Evolutionary conservation across 2,888 invertebrate genomes (phyloP), one percentile per base, ranked within the genome.

Genomic region (Glomeris marginata): DNA sequence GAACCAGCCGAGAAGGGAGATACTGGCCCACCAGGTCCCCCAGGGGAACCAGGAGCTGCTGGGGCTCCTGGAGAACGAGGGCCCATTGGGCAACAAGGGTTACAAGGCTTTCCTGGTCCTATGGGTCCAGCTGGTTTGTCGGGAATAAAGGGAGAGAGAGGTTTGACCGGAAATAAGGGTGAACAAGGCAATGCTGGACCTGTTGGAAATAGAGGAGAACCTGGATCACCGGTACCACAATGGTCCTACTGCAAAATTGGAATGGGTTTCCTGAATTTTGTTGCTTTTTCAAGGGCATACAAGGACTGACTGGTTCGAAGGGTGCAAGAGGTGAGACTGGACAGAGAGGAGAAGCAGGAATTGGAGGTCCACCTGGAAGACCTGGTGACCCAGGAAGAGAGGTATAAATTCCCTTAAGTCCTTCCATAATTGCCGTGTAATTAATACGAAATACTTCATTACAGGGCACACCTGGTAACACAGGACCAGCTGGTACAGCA

Each of bases 1-100:
- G 85, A 85, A 65, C 78, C 81, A 42, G 85, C 81, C 0, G 84
- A 84, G 64, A 70, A 84, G 54, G 84, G 85, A 18, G 84, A 84
- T 59, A 73, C 79, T 0, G 85, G 85, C 2, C 68, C 74, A 4
- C 76, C 81, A 1, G 86, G 86, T 1, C 66, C 74, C 1, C 73
- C 78, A 5, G 81, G 81, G 35, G 81, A 81, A 59, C 63, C 72
- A 13, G 85, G 85, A 1, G 78, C 84, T n/a, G 67, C 74, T 1
- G 86, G 86, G 1, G 72, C 74, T 1, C 74, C 77, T 2, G 86
- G 85, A 36, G 84, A 84, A 58, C 68, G 84, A 52, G 86, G 86
- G 1, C 72, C 74, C 18, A 72, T 76, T 22, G 86, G 86, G 2
- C 68, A 76, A 4, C 80, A 77, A 58, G 85, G 85, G 1, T 60